A percentile compares a stretch with the other conserved stretches of the same genome.
Evolutionary conservation across 2,113 vertebrate species (phyloP).

Genomic region (Xiphias gladius): DNA sequence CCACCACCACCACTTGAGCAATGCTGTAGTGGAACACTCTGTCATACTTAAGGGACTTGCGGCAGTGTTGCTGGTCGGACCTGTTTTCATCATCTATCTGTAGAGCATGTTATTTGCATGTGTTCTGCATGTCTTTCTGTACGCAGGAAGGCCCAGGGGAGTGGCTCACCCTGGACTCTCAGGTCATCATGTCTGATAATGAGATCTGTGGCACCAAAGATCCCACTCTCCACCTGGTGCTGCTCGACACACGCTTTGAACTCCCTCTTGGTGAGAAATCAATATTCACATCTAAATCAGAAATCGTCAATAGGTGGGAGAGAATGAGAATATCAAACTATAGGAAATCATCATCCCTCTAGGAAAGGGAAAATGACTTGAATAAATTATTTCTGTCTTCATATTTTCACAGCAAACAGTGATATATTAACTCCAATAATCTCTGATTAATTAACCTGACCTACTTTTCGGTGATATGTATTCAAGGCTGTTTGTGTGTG

Average conservation of each 20-base stretch:
- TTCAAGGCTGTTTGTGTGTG: constrained; percentile 15
- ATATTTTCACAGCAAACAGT: constrained; percentile 45
- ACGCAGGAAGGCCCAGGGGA: constrained; percentile 95
- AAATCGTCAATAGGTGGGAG: constrained; percentile 11
- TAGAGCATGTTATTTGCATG: background rate
- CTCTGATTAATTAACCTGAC: constrained; percentile 57
- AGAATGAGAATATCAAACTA: constrained; percentile 32
- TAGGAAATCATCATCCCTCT: constrained; percentile 18
- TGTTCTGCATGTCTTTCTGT: constrained; percentile 12
- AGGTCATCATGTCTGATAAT: constrained; percentile 97
- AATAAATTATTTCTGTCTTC: constrained; percentile 45
- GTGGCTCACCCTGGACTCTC: constrained; percentile 96
- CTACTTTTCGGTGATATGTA: constrained; percentile 47
- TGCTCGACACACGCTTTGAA: constrained; percentile 96
- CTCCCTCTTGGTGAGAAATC: constrained; percentile 91
- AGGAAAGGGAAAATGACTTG: background rate
- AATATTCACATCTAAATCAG: constrained; percentile 27
- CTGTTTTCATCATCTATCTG: background rate
- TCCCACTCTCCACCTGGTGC: constrained; percentile 95
- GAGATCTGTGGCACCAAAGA: constrained; percentile 99
- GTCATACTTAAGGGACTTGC: background rate
- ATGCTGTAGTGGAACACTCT: constrained; percentile 1
- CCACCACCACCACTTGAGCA: constrained; percentile 31
- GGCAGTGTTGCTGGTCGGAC: background rate
- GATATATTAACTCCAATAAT: constrained; percentile 55